Evolutionary conservation across 2,797 vertebrate species (phyloP), one percentile per base, ranked within the genome.

Genomic region (Siniperca scherzeri): DNA sequence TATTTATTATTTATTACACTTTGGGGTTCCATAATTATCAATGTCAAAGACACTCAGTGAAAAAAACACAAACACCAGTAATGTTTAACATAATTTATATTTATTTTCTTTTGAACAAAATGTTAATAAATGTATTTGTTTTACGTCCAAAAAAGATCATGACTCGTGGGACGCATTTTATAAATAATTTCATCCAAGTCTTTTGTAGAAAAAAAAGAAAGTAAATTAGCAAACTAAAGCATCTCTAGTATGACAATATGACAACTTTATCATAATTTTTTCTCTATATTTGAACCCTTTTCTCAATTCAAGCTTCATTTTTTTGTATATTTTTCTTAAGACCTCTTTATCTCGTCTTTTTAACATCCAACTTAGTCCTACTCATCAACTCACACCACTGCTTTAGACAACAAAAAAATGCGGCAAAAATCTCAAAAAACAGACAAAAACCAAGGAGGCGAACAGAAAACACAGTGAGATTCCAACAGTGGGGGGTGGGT

Each of bases 131-230:
- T 96, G 96, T 96, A 91, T 96, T 94, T 84, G 95, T 94, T 92
- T 92, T 95, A 94, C 95, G 95, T 97, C 96, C 94, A 95, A 94
- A 96, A 97, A 97, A 96, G 93, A 95, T 94, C 91, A 95, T 96
- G 95, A 96, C 95, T 96, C 91, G 93, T 96, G 94, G 96, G 95
- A 96, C 96, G 93, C 91, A 92, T 95, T 94, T 95, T 97, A 97
- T 96, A 97, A 97, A 96, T 97, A 95, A 96, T 94, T 95, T 96
- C 94, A 96, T 96, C 94, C 95, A 95, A 95, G 90, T 96, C 91
- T 94, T 96, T 96, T 97, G 95, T 96, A 96, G 95, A 97, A 96
- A 96, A 95, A 94, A 96, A 96, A 94, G 93, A 96, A 97, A 96
- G 90, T 92, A 96, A 96, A 94, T 94, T 95, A 84, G 92, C 95